Base-by-base conservation (phyloP, 2,113 vertebrate genomes). In the Dasyprocta punctata region DNA sequence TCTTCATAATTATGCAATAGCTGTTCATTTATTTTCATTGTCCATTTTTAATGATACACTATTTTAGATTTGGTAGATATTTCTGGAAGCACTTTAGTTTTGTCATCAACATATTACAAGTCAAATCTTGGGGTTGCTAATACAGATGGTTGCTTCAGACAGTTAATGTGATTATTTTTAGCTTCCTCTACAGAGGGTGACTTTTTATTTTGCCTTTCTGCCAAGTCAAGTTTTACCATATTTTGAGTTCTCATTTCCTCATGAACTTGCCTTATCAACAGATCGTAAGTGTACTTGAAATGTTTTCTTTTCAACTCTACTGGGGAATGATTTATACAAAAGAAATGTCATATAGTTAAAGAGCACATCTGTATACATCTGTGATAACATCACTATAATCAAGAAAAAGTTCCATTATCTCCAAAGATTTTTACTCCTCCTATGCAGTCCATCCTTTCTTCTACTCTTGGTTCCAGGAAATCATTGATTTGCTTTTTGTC, bases 31-130 rank as follows among this genome's bases (percentile, higher is more conserved):
- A n/a, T 56, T 56, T 56, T 56, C 17, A 19, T 81, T 85, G 7
- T 58, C 3, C 54, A 67, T 94, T 90, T 96, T 61, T 96, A 84
- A 86, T 84, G 47, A 65, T 60, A 71, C 84, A 41, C 26, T 63
- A 13, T 82, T 75, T 92, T 86, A 65, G 63, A 87, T 94, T 92
- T 92, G 49, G 0, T 12, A 75, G 56, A 75, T 60, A 67, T 6
- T 87, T 94, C 82, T 63, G 38, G 28, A 97, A 89, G 86, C 58
- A 44, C 6, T 67, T 85, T 71, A 78, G 22, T 89, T 94, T 90
- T 83, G 75, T 86, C 63, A 92, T 52, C 20, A 60, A n/a, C 17
- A 54, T 56, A 56, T 56, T 94, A 52, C 17, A 94, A 87, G n/a
- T 84, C 49, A 77, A 5, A 63, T 89, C 54, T 94, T 75, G 47